Percentiles rank a stretch among this genome's conserved stretches.
phyloP scores from a whole-genome alignment of 1,140 invertebrate species.

The Musca vetustissima region DNA sequence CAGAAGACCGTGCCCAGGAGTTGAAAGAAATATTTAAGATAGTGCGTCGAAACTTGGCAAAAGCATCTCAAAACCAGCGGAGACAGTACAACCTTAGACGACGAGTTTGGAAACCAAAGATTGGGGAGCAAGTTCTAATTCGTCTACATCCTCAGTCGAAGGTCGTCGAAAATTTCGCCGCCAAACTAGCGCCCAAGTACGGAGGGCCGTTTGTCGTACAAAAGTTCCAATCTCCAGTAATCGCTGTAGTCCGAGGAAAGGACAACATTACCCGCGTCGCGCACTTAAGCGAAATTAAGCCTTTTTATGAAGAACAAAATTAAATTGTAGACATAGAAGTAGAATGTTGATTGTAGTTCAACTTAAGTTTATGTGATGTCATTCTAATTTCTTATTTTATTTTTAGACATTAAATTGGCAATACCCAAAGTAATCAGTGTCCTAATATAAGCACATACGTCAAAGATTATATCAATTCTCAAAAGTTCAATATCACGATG shows the following conservation, averaged over 20 bases:
- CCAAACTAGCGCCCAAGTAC: conserved; percentile 11
- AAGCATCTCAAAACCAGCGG: not conserved
- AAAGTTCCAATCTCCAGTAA: not conserved
- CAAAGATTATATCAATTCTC: too few species aligned
- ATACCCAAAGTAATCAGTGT: too few species aligned
- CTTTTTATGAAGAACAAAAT: too few species aligned
- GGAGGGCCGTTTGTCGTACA: not conserved
- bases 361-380: too few species aligned
- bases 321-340: too few species aligned
- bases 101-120: conserved; percentile 5
- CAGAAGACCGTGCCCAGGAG: not conserved
- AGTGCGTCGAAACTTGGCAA: not conserved
- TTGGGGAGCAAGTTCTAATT: conserved; percentile 13
- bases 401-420: too few species aligned
- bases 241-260: not conserved
- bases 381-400: too few species aligned
- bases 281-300: too few species aligned
- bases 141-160: not conserved
- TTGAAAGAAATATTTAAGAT: conserved; percentile 6
- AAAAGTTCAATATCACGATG: too few species aligned
- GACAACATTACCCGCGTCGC: too few species aligned
- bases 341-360: too few species aligned
- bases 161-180: conserved; percentile 6
- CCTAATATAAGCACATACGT: too few species aligned
- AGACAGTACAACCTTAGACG: conserved; percentile 10